Evolutionary conservation across 2,888 invertebrate species (phyloP).

Genomic region (Chalcosyrphus nemorum): DNA sequence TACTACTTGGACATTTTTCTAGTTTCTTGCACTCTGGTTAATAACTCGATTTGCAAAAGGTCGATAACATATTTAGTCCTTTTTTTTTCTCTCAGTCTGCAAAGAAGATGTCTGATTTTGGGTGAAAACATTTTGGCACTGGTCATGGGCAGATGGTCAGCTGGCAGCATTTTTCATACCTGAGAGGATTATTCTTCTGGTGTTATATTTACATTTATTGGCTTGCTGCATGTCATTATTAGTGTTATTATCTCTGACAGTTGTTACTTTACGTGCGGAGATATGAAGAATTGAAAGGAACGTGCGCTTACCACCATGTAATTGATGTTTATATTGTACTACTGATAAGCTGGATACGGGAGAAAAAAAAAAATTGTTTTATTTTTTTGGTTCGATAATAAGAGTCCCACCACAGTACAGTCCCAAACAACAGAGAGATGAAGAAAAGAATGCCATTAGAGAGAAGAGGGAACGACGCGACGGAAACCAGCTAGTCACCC

Average conservation of each 20-base stretch:
- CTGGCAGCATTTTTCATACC: not conserved
- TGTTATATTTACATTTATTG: conserved; percentile 65
- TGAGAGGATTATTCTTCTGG: conserved; percentile 51
- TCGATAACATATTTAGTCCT: not conserved
- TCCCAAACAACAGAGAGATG: not conserved
- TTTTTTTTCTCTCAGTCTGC: not conserved
- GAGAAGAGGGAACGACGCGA: not conserved
- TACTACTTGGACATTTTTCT: conserved; percentile 2
- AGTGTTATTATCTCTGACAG: conserved; percentile 61
- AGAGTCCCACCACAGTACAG: conserved; percentile 2
- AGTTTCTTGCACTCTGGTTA: not conserved
- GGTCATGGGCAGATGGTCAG: conserved; percentile 44
- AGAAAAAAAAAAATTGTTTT: not conserved
- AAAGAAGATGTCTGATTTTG: conserved; percentile 19
- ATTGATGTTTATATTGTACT: conserved; percentile 40
- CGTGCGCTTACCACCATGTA: conserved; percentile 46
- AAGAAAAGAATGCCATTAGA: not conserved
- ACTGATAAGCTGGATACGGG: conserved; percentile 7
- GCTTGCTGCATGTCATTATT: conserved; percentile 61
- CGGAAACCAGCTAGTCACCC: not conserved
- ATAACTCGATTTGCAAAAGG: conserved; percentile 17
- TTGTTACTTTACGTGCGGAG: conserved; percentile 35
- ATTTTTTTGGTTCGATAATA: not conserved
- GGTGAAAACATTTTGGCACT: conserved; percentile 7
- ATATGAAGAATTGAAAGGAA: conserved; percentile 1